Evolutionary conservation across 2,888 invertebrate genomes (phyloP).

Genomic region (Drosophila conformis): DNA sequence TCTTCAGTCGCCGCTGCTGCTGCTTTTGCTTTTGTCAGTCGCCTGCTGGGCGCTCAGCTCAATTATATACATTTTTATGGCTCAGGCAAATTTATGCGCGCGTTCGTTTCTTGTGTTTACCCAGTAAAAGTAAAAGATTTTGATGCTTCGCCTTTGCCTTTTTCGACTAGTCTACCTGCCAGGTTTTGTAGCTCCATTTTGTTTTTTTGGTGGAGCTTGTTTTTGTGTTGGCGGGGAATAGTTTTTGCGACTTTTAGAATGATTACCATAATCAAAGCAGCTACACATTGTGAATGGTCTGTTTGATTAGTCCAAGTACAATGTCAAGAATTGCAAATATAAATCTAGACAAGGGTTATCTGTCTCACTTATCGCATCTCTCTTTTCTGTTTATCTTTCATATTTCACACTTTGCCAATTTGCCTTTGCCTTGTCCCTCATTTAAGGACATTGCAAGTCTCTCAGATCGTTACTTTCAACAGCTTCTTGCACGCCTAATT

Average conservation of each 20-base stretch:
- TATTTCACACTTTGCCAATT: neutral
- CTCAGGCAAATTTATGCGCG: slow-evolving; percentile 70
- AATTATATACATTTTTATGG: slow-evolving; percentile 79
- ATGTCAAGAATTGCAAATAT: neutral
- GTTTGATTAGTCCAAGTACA: slow-evolving; percentile 15
- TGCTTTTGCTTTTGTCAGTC: slow-evolving; percentile 25
- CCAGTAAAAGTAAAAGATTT: slow-evolving; percentile 43
- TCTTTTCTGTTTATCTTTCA: neutral
- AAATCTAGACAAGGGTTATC: slow-evolving; percentile 15
- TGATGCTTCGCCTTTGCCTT: neutral
- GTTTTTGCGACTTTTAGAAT: slow-evolving; percentile 8
- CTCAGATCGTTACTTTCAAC: slow-evolving; percentile 7
- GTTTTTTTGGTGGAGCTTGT: slow-evolving; percentile 5
- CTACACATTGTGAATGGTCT: slow-evolving; percentile 1
- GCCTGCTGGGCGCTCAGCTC: slow-evolving; percentile 63
- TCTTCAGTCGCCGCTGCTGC: slow-evolving; percentile 26
- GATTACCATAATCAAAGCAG: slow-evolving; percentile 10
- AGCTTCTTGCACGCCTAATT: slow-evolving; percentile 17
- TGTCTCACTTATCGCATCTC: neutral
- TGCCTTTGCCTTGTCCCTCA: neutral
- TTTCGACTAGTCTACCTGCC: slow-evolving; percentile 3
- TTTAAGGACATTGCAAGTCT: neutral
- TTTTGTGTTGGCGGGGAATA: slow-evolving; percentile 3
- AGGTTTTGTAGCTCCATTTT: slow-evolving; percentile 5
- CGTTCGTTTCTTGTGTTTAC: slow-evolving; percentile 68